Conservation (phyloP, 1,140 invertebrate species). For the Drosophila persimilis region DNA sequence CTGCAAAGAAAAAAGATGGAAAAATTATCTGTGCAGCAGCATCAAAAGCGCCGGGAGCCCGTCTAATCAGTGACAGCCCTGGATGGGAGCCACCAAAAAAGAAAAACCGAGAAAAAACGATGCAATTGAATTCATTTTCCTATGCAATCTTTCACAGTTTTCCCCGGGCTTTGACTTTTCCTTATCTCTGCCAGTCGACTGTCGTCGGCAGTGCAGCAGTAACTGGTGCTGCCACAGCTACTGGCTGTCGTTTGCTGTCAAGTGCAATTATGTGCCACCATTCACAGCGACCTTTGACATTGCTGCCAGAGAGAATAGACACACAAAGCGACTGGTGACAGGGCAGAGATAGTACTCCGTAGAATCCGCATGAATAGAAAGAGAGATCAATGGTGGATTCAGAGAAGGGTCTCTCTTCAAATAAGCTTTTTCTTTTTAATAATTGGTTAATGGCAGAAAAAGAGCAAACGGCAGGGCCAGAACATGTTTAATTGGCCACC, state of each 20-base stretch:
- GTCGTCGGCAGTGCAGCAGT: slow-evolving; percentile 35
- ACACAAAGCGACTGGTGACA: slow-evolving; percentile 38
- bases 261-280: slow-evolving; percentile 57
- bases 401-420: slow-evolving; percentile 16
- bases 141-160: slow-evolving; percentile 74
- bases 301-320: slow-evolving; percentile 44
- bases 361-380: slow-evolving; percentile 7
- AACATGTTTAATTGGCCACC: no score
- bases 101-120: slow-evolving; percentile 1
- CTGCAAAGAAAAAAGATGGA: slow-evolving; percentile 39
- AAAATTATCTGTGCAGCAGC: slow-evolving; percentile 65
- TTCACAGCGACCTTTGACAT: slow-evolving; percentile 64
- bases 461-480: no score
- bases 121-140: slow-evolving; percentile 74
- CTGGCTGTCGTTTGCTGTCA: slow-evolving; percentile 48
- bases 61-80: slow-evolving; percentile 66
- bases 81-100: slow-evolving; percentile 38
- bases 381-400: neutral
- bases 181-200: slow-evolving; percentile 32
- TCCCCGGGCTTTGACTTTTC: slow-evolving; percentile 43
- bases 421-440: no score
- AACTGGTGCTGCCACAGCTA: slow-evolving; percentile 26
- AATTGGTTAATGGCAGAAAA: no score
- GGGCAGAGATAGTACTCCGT: slow-evolving; percentile 11
- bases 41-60: slow-evolving; percentile 60